phyloP scores from a whole-genome alignment of 2,113 vertebrate genomes.

The Sorex fumeus region DNA sequence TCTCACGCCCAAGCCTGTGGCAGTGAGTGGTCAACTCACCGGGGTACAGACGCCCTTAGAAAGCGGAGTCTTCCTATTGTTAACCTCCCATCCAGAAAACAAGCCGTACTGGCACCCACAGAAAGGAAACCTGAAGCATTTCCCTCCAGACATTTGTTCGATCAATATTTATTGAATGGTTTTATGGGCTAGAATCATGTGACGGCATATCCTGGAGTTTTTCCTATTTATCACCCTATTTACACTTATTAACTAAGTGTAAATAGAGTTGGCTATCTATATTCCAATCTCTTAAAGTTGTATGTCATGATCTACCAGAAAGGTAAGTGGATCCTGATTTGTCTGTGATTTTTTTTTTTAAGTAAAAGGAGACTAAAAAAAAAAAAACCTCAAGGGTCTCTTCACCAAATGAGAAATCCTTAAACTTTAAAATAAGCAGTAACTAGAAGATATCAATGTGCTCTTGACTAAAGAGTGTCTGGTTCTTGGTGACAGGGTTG shows the following conservation, averaged over 20 bases:
- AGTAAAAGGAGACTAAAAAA: slow-evolving; percentile 1
- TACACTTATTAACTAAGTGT: too few relatives aligned
- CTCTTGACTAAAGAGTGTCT: background rate
- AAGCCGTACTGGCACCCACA: background rate
- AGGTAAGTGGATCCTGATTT: background rate
- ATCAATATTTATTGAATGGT: background rate
- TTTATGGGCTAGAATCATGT: background rate
- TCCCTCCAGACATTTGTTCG: slow-evolving; percentile 5
- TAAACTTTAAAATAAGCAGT: slow-evolving; percentile 34
- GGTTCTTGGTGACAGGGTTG: background rate
- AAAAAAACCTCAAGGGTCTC: background rate
- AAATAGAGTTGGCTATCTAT: background rate
- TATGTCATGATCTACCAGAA: background rate
- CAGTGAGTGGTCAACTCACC: background rate
- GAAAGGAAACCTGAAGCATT: background rate
- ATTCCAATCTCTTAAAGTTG: background rate
- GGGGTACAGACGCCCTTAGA: background rate
- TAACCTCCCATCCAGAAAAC: background rate
- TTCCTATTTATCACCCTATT: background rate
- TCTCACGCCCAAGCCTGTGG: background rate
- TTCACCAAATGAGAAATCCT: slow-evolving; percentile 42
- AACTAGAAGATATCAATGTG: slow-evolving; percentile 14
- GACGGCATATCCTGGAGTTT: background rate
- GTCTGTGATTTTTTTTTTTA: background rate
- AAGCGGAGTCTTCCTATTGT: background rate